Evolutionary conservation across 2,797 vertebrate genomes (phyloP).

Genomic region (Petrocephalus schoutedeni): DNA sequence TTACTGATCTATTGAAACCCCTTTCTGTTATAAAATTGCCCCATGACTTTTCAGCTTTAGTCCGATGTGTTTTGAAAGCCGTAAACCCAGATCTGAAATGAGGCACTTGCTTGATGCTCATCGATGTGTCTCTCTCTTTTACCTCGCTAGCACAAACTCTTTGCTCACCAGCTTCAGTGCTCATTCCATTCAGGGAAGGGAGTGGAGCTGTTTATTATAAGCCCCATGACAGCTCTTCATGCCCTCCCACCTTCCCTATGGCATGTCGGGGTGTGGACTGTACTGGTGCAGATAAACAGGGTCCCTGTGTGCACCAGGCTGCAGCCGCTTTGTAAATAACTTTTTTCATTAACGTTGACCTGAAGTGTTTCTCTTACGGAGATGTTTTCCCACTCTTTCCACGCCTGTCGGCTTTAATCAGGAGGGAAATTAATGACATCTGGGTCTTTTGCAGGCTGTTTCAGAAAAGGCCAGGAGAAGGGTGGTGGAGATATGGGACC

Average conservation of each 20-base stretch:
- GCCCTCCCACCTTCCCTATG: background rate
- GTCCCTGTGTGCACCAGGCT: background rate
- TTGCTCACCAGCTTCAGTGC: background rate
- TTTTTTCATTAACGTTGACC: slow-evolving; percentile 32
- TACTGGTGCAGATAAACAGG: background rate
- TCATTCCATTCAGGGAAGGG: background rate
- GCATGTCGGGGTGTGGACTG: background rate
- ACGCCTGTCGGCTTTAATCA: slow-evolving; percentile 4
- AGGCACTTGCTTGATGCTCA: background rate
- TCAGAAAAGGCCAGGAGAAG: background rate
- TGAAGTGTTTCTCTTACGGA: slow-evolving; percentile 37
- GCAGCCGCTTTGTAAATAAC: slow-evolving; percentile 36
- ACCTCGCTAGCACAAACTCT: background rate
- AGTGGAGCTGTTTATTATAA: background rate
- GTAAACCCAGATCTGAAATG: background rate
- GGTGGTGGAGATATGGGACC: background rate
- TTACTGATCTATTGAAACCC: background rate
- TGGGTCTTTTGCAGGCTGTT: background rate
- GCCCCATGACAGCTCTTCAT: background rate
- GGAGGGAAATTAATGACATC: background rate
- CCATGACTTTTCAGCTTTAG: background rate
- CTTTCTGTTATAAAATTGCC: background rate
- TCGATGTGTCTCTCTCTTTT: background rate
- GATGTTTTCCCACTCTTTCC: slow-evolving; percentile 21
- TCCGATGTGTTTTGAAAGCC: background rate